Evolutionary conservation across 1,140 invertebrate genomes (phyloP).

Genomic region (Lasaia peninsularis): DNA sequence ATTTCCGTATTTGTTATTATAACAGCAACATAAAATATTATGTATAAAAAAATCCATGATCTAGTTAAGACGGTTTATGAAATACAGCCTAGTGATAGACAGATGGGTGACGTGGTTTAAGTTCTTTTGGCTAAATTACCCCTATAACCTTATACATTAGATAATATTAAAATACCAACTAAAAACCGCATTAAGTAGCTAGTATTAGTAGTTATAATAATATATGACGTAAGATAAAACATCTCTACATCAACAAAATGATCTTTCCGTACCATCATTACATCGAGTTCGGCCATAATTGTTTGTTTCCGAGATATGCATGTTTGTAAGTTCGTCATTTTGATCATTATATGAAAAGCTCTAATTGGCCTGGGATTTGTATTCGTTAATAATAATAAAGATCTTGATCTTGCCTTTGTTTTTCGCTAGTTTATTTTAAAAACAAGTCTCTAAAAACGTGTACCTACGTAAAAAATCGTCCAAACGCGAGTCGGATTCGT

Average conservation of each 20-base stretch:
- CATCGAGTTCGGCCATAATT: constrained; percentile 56
- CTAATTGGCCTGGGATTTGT: constrained; percentile 31
- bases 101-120: no score
- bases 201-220: background rate
- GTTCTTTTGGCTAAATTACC: no score
- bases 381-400: constrained; percentile 13
- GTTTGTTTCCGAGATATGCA: constrained; percentile 50
- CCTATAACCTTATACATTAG: no score
- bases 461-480: background rate
- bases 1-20: no score
- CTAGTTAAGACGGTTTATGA: no score
- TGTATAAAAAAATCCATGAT: no score
- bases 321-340: constrained; percentile 29
- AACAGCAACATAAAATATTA: no score
- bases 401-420: no score
- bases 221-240: background rate
- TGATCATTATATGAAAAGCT: constrained; percentile 13
- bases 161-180: background rate
- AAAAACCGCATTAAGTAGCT: background rate
- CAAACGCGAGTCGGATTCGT: no score
- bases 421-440: background rate
- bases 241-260: constrained; percentile 17
- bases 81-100: no score
- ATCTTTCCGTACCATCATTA: constrained; percentile 27
- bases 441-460: background rate